These are phyloP conservation scores for Papilio protenor DNA, from an alignment of 2,888 invertebrate species.

Conservation along the genomic window DNA sequence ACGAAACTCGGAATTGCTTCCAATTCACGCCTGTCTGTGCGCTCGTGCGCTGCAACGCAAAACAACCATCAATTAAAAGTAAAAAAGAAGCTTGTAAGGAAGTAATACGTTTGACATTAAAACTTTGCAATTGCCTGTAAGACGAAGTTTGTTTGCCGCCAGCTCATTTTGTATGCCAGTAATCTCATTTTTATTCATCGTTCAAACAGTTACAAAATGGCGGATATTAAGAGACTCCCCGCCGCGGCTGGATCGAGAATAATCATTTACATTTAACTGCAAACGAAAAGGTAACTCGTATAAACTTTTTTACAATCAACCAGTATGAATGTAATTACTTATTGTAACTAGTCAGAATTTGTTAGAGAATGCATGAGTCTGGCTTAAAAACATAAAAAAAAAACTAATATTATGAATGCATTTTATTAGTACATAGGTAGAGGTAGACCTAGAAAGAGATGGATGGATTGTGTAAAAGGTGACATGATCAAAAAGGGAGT, in stretches of 20 bases:
- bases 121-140: not conserved
- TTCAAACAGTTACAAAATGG: conserved; percentile 24
- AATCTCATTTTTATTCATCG: conserved; percentile 27
- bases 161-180: conserved; percentile 20
- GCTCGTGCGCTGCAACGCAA: too few relatives aligned
- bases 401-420: too few relatives aligned
- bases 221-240: conserved; percentile 14
- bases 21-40: too few relatives aligned
- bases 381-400: too few relatives aligned
- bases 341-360: too few relatives aligned
- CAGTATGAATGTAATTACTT: too few relatives aligned
- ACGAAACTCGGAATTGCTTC: too few relatives aligned
- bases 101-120: conserved; percentile 3
- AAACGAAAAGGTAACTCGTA: not conserved
- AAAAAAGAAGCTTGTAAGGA: not conserved
- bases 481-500: too few relatives aligned
- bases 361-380: too few relatives aligned
- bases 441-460: too few relatives aligned
- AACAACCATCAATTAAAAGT: not conserved
- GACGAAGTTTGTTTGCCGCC: conserved; percentile 4
- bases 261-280: not conserved
- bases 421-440: too few relatives aligned
- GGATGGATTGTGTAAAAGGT: too few relatives aligned
- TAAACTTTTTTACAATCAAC: not conserved
- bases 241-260: not conserved